Conservation (phyloP, 2,113 vertebrate genomes). For the Pseudorhombus dupliciocellatus region DNA sequence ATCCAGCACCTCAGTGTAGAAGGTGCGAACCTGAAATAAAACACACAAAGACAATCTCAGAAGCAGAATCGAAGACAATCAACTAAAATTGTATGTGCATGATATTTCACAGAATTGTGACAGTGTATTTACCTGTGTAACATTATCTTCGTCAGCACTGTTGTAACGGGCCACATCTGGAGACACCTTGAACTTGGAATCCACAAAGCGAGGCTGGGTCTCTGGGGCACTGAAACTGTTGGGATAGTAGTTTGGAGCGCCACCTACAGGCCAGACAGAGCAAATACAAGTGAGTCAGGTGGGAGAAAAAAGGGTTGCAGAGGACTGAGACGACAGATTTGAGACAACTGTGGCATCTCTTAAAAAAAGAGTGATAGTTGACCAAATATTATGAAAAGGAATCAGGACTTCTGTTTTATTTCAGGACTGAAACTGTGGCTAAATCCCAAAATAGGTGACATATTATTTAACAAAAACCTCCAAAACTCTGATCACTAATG, state of each 20-base stretch:
- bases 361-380: too few relatives aligned
- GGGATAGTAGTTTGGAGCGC: conserved; percentile 95
- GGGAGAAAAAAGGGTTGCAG: neutral
- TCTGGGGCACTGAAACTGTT: conserved; percentile 94
- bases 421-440: neutral
- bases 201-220: conserved; percentile 69
- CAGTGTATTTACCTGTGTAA: conserved; percentile 85
- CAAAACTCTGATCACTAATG: neutral
- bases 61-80: neutral
- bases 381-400: too few relatives aligned
- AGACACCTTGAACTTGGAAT: conserved; percentile 71
- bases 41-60: neutral
- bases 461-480: too few relatives aligned
- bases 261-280: conserved; percentile 78
- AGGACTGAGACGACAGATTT: neutral
- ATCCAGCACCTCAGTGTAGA: conserved; percentile 87
- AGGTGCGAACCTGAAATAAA: conserved; percentile 84
- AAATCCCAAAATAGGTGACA: neutral
- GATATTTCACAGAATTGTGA: neutral
- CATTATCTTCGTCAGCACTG: conserved; percentile 87
- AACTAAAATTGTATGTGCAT: neutral
- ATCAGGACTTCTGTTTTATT: too few relatives aligned
- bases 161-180: conserved; percentile 88
- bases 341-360: too few relatives aligned
- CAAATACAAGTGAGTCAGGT: neutral